Percentiles rank a stretch among this genome's conserved stretches.
phyloP scores from a whole-genome alignment of 2,888 invertebrate species.

The Cantharis lateralis region DNA sequence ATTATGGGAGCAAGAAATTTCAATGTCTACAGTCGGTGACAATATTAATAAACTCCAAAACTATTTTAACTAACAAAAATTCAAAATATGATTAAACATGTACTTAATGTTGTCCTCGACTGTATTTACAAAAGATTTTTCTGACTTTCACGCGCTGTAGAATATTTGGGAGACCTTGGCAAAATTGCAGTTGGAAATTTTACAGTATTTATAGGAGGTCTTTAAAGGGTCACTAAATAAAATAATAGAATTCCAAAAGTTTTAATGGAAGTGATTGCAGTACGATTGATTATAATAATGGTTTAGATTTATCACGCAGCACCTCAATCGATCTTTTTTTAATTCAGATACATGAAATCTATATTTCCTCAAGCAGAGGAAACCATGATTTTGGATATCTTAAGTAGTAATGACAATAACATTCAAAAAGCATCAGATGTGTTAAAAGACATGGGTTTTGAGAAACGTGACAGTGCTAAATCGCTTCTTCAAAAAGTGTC shows the following conservation, averaged over 20 bases:
- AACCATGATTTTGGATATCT: conserved; percentile 79
- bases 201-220: background rate
- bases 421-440: conserved; percentile 87
- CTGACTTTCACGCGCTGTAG: too few species aligned
- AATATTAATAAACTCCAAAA: too few species aligned
- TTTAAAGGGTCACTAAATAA: background rate
- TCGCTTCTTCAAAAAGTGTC: conserved; percentile 54
- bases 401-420: conserved; percentile 87
- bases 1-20: too few species aligned
- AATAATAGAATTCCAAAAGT: background rate
- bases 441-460: conserved; percentile 79
- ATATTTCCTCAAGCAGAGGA: conserved; percentile 91
- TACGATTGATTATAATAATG: background rate
- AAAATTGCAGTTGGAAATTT: background rate
- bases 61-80: too few species aligned
- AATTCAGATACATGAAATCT: conserved; percentile 82
- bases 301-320: background rate
- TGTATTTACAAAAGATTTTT: too few species aligned
- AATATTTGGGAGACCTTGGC: background rate
- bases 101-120: too few species aligned
- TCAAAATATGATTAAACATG: too few species aligned
- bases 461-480: conserved; percentile 71
- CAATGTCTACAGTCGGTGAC: too few species aligned
- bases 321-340: conserved; percentile 31
- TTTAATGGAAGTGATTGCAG: background rate